Conservation (phyloP, 2,888 invertebrate species). For the Busseola fusca region DNA sequence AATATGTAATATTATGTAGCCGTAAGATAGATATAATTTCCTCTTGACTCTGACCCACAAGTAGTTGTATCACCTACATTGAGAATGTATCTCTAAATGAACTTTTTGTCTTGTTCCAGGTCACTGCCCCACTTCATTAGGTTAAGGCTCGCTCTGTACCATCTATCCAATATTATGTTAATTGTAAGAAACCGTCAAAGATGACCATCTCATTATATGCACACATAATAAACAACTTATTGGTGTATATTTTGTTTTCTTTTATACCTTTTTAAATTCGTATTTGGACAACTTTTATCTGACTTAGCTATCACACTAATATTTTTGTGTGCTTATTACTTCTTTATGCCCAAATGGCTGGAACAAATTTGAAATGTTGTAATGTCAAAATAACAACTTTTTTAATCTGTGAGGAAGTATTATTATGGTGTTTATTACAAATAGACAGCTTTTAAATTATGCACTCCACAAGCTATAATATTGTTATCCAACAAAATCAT, state of each 20-base stretch:
- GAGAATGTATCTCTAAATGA: neutral
- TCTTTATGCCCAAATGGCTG: too few species aligned
- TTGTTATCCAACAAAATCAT: too few species aligned
- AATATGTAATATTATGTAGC: neutral
- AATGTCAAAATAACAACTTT: too few species aligned
- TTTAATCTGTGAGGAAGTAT: too few species aligned
- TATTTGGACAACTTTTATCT: neutral
- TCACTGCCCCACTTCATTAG: constrained; percentile 71
- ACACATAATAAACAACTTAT: constrained; percentile 77
- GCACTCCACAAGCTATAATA: too few species aligned
- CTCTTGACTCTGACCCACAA: neutral
- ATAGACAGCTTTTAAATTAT: too few species aligned
- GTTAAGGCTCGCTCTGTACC: constrained; percentile 77
- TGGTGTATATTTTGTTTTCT: constrained; percentile 54
- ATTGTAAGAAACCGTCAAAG: constrained; percentile 82
- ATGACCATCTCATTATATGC: constrained; percentile 76
- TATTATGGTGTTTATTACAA: too few species aligned
- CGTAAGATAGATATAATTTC: neutral
- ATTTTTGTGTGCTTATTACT: too few species aligned
- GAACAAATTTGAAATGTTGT: too few species aligned
- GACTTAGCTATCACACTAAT: too few species aligned
- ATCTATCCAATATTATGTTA: constrained; percentile 73
- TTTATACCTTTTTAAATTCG: neutral
- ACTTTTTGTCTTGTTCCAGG: constrained; percentile 76
- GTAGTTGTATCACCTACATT: neutral